These are phyloP conservation scores for Parambassis ranga DNA, from an alignment of 2,797 vertebrate species.

Conservation along the genomic window DNA sequence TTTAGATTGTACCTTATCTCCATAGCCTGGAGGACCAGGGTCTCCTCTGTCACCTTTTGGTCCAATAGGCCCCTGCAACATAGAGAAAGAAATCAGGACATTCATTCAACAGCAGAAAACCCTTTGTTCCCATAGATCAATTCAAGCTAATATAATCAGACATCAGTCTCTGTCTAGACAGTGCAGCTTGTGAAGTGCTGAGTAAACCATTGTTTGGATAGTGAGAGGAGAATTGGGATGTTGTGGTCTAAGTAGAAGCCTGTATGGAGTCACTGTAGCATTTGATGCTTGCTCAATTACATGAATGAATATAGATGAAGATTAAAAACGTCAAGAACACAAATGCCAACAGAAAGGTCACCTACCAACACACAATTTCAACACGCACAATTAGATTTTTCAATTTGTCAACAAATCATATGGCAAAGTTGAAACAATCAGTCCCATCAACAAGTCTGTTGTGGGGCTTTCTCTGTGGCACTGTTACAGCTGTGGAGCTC, in stretches of 20 bases:
- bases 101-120: not conserved
- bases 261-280: not conserved
- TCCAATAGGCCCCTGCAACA: conserved; percentile 85
- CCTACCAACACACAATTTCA: not conserved
- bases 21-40: conserved; percentile 81
- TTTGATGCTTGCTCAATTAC: not conserved
- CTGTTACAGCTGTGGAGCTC: too few species aligned
- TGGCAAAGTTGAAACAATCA: too few species aligned
- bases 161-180: not conserved
- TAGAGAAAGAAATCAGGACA: not conserved
- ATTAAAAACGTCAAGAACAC: not conserved
- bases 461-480: too few species aligned
- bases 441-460: too few species aligned
- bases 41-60: conserved; percentile 88
- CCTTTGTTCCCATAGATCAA: not conserved
- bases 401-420: too few species aligned
- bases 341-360: not conserved
- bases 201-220: not conserved
- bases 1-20: conserved; percentile 81
- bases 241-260: not conserved
- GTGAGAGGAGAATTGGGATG: not conserved
- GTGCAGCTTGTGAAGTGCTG: not conserved
- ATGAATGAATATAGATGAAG: not conserved
- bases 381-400: too few species aligned
- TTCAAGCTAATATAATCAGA: not conserved